Evolutionary conservation across 2,113 vertebrate species (phyloP), one percentile per base, ranked within the genome.

Genomic region (Notiomystis cincta): DNA sequence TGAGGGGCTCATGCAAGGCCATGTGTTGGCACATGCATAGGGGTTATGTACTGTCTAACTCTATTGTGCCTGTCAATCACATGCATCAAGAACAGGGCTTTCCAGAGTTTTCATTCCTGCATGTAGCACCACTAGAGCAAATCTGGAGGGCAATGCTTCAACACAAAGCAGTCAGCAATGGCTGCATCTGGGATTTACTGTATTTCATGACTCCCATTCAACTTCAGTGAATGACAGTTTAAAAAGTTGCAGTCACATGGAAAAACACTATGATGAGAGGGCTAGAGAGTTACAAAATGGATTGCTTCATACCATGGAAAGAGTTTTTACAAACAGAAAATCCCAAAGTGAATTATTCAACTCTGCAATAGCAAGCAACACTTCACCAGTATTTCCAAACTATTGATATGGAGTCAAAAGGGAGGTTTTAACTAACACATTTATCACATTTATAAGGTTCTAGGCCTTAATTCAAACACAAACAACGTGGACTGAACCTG

Each of bases 301-400:
- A 66, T 42, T 78, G 71, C 28, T 53, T 86, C 45, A 12, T 48
- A 60, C 37, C 11, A 23, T 4, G 18, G 40, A 24, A 82, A 58
- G 61, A n/a, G 24, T 11, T 95, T 82, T 82, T 56, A 45, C n/a
- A 69, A 90, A 54, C 30, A 82, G 22, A 85, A 82, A 65, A 82
- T 35, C 22, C 15, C 15, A 5, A 45, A 57, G 23, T 30, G 40
- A 69, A 58, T 58, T 82, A 64, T 44, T 81, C 62, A 54, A 57
- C 25, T 76, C 64, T 58, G 38, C 51, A 66, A 27, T 13, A 66
- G n/a, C 45, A 72, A 73, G 47, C 17, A 87, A 31, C 5, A 21
- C 8, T 73, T 77, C 25, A 50, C 64, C 56, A 66, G 2, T 30
- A 61, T 73, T 84, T 89, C 31, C 47, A 42, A 77, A 50, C 23